These are phyloP conservation scores for Hippopotamus amphibius DNA, from an alignment of 2,113 vertebrate genomes.

Conservation along the genomic window DNA sequence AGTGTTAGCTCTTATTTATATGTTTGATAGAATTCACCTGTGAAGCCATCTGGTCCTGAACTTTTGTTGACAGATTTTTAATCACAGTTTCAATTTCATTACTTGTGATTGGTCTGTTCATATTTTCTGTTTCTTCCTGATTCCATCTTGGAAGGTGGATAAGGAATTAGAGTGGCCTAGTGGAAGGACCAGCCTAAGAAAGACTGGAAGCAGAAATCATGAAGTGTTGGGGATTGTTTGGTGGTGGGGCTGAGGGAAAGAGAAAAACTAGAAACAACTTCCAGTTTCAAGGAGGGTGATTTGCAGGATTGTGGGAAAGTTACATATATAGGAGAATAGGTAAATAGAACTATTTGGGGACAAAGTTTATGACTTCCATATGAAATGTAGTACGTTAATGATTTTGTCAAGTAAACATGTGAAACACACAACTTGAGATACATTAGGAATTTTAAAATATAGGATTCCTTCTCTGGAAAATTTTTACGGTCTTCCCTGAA, in stretches of 20 bases:
- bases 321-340: not conserved
- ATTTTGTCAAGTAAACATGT: not conserved
- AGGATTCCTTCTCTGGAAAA: not conserved
- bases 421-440: not conserved
- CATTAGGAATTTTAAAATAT: not conserved
- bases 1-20: too few species aligned
- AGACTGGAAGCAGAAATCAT: not conserved
- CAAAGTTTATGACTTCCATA: not conserved
- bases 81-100: too few species aligned
- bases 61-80: too few species aligned
- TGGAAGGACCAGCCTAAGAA: not conserved
- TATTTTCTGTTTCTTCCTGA: too few species aligned
- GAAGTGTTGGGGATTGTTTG: not conserved
- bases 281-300: not conserved
- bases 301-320: not conserved
- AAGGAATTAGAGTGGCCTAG: not conserved
- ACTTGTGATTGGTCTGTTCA: too few species aligned
- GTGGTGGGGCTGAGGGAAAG: not conserved
- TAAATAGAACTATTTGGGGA: not conserved
- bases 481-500: not conserved
- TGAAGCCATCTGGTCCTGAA: too few species aligned
- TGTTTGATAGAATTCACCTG: too few species aligned
- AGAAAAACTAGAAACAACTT: not conserved
- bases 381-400: not conserved
- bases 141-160: too few species aligned